Base-by-base conservation (phyloP, 2,888 invertebrate genomes). In the Apodemia zela region DNA sequence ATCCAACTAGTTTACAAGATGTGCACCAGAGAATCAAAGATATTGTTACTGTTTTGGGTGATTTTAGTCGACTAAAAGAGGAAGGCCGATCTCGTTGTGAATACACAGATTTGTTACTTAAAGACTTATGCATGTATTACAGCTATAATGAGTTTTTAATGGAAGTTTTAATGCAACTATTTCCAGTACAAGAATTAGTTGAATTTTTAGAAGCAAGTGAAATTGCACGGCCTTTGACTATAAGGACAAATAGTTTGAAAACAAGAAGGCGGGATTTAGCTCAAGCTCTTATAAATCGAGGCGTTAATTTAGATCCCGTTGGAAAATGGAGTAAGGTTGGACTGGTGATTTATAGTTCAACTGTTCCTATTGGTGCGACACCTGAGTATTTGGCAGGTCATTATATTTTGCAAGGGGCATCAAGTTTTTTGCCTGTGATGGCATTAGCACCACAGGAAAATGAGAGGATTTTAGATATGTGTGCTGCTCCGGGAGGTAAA, bases 261-360 rank as follows among this genome's bases (percentile, higher is more conserved):
- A 96, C 97, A 0, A 93, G 99, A 63, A 92, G 99, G 70, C 93
- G 98, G 65, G 98, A 99, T 86, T 93, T 99, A 65, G 99, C 99
- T 5, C 98, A 98, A 77, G 96, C 98, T 15, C 92, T 99, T 54
- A 99, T 99, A 63, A 97, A 97, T 78, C 94, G 99, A 76, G 99
- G 99, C 25, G 98, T 99, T 0, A 99, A 99, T 92, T 93, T 99
- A 69, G 99, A 99, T 89, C 99, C 99, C 0, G 94, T 99, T 64
- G 99, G 98, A 6, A 98, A 98, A 84, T 99, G 99, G 99, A 98
- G 98, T 60, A 99, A 98, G 92, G 97, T 99, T 21, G 99, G 99
- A 13, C 92, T 99, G 42, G 98, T 99, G 2, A 94, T 99, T 10
- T 99, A 98, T 83, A 98, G 97, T 71, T 96, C 99, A 0, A 97